phyloP scores from a whole-genome alignment of 2,797 vertebrate species.

The Sebastes glaucus region DNA sequence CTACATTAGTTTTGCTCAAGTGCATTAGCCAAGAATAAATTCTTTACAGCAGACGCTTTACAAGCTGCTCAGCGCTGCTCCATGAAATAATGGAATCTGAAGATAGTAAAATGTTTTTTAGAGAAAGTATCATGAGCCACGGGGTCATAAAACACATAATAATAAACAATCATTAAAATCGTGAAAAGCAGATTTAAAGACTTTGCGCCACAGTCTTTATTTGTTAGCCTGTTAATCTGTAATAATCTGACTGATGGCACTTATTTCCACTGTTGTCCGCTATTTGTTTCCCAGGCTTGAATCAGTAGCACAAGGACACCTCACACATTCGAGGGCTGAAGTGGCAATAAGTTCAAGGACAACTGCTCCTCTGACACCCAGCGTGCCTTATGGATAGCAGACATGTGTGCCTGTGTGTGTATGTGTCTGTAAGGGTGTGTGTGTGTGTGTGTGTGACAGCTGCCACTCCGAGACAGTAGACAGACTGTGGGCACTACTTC shows the following conservation, averaged over 20 bases:
- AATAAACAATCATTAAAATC: slow-evolving; percentile 22
- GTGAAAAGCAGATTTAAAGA: slow-evolving; percentile 8
- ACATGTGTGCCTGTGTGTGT: slow-evolving; percentile 2
- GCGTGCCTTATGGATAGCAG: slow-evolving; percentile 28
- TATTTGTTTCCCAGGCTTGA: neutral
- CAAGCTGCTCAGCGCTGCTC: slow-evolving; percentile 24
- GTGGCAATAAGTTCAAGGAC: slow-evolving; percentile 43
- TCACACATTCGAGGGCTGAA: slow-evolving; percentile 25
- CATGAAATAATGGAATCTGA: slow-evolving; percentile 30
- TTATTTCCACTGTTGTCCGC: neutral
- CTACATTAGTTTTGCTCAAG: slow-evolving; percentile 1
- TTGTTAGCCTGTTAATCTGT: slow-evolving; percentile 15
- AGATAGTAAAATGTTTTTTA: slow-evolving; percentile 21
- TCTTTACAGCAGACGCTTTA: slow-evolving; percentile 50
- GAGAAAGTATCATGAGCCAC: slow-evolving; percentile 2
- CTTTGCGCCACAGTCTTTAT: neutral
- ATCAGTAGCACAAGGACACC: slow-evolving; percentile 21
- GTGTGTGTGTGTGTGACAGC: slow-evolving; percentile 43
- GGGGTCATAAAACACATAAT: slow-evolving; percentile 17
- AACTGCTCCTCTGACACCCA: slow-evolving; percentile 57
- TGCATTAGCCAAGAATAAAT: slow-evolving; percentile 27
- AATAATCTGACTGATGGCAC: slow-evolving; percentile 1
- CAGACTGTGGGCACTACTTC: slow-evolving; percentile 54
- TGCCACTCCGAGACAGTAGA: slow-evolving; percentile 54
- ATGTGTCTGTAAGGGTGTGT: neutral